Evolutionary conservation across 1,140 invertebrate genomes (phyloP).

Genomic region (Mactra quadrangularis): DNA sequence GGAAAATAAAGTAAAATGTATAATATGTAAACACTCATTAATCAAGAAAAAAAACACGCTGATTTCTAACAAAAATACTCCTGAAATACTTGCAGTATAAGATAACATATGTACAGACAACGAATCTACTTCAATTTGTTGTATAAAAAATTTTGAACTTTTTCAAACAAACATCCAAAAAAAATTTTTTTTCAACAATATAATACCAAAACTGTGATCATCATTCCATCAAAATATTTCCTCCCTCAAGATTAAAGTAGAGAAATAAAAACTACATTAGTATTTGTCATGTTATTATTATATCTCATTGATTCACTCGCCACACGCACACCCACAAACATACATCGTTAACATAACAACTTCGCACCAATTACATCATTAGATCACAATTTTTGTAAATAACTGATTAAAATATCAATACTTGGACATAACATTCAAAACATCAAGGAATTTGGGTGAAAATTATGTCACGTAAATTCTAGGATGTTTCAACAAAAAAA

Average conservation of each 20-base stretch:
- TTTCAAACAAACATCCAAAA: conserved; percentile 6
- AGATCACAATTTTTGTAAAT: conserved; percentile 49
- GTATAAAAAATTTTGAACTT: not conserved
- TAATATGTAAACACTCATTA: conserved; percentile 54
- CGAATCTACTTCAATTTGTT: conserved; percentile 10
- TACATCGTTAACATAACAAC: too few species aligned
- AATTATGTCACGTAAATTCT: conserved; percentile 65
- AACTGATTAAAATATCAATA: conserved; percentile 60
- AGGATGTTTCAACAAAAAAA: conserved; percentile 69
- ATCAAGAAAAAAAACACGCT: conserved; percentile 49
- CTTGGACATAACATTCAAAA: conserved; percentile 61
- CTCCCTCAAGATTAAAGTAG: too few species aligned
- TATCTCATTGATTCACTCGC: too few species aligned
- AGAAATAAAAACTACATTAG: too few species aligned
- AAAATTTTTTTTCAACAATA: too few species aligned
- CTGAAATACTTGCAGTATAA: conserved; percentile 48
- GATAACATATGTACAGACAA: conserved; percentile 43
- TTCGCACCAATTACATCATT: conserved; percentile 38
- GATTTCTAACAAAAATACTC: conserved; percentile 54
- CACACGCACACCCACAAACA: too few species aligned
- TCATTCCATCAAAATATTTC: too few species aligned
- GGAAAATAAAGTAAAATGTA: conserved; percentile 57
- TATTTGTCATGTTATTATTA: too few species aligned
- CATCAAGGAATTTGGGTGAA: conserved; percentile 72
- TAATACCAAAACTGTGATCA: too few species aligned